phyloP scores from a whole-genome alignment of 1,140 invertebrate species.

The Euwallacea similis region DNA sequence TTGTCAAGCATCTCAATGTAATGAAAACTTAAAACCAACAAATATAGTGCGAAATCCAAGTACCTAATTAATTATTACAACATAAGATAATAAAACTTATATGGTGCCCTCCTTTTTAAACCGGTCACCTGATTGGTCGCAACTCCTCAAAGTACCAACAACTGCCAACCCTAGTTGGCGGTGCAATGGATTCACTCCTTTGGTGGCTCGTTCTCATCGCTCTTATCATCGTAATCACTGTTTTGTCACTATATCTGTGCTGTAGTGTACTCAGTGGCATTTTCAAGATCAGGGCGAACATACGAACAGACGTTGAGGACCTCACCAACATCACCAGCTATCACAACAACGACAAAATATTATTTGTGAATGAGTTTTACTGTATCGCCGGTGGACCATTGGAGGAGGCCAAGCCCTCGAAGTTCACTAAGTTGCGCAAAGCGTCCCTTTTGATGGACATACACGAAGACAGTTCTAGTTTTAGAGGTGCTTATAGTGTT shows the following conservation, averaged over 20 bases:
- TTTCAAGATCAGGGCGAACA: slow-evolving; percentile 4
- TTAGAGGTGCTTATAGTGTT: slow-evolving; percentile 18
- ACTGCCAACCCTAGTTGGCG: neutral
- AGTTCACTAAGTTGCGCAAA: slow-evolving; percentile 3
- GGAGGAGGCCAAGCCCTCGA: neutral
- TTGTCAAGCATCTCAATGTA: too few species aligned
- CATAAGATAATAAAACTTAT: too few species aligned
- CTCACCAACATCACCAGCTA: slow-evolving; percentile 25
- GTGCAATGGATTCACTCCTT: slow-evolving; percentile 32
- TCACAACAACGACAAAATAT: neutral
- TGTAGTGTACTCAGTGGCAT: slow-evolving; percentile 25
- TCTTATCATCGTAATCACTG: slow-evolving; percentile 32
- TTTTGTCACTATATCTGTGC: slow-evolving; percentile 29
- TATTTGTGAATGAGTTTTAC: slow-evolving; percentile 22
- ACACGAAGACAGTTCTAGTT: slow-evolving; percentile 18
- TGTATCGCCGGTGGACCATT: neutral
- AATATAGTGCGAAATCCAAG: too few species aligned
- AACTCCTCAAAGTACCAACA: neutral
- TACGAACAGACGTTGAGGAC: slow-evolving; percentile 36
- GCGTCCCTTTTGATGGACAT: slow-evolving; percentile 27
- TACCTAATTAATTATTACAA: too few species aligned
- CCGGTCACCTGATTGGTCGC: too few species aligned
- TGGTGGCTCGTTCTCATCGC: slow-evolving; percentile 37
- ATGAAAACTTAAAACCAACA: too few species aligned
- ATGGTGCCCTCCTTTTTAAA: too few species aligned